These are phyloP conservation scores for Hepsetus odoe DNA, from an alignment of 2,113 vertebrate species.

Conservation along the genomic window DNA sequence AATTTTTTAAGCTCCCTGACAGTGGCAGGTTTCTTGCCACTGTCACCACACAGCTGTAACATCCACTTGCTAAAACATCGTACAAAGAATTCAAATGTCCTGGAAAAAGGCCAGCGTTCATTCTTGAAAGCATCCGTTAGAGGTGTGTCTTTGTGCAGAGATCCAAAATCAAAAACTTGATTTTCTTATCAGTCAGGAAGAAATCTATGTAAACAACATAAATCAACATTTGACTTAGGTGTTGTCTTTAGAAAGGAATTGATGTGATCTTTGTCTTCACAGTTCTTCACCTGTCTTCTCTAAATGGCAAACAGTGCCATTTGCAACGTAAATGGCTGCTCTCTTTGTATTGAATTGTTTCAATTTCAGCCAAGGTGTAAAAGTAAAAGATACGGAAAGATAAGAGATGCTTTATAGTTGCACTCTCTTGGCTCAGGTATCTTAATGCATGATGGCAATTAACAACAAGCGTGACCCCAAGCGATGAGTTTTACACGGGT, in stretches of 20 bases:
- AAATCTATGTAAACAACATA: constrained; percentile 48
- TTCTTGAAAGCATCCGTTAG: neutral
- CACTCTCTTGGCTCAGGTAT: constrained; percentile 36
- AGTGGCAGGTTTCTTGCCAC: too few relatives aligned
- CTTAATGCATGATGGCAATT: neutral
- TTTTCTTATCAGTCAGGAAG: constrained; percentile 3
- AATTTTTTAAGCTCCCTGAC: too few relatives aligned
- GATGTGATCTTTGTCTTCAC: constrained; percentile 62
- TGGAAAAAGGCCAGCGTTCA: neutral
- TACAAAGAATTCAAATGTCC: neutral
- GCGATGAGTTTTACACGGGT: neutral
- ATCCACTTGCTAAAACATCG: neutral
- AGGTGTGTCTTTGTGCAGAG: neutral
- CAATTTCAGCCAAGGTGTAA: constrained; percentile 77
- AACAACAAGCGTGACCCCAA: neutral
- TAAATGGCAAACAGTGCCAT: constrained; percentile 74
- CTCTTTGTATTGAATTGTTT: constrained; percentile 72
- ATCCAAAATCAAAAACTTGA: constrained; percentile 19
- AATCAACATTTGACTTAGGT: constrained; percentile 50
- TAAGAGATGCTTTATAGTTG: constrained; percentile 65
- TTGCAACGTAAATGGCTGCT: constrained; percentile 75
- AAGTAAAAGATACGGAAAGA: constrained; percentile 79
- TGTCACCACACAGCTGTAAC: too few relatives aligned
- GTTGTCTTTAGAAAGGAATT: constrained; percentile 42
- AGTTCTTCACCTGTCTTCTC: constrained; percentile 65